Evolutionary conservation across 2,888 invertebrate genomes (phyloP).

Genomic region (Microdon myrmicae): DNA sequence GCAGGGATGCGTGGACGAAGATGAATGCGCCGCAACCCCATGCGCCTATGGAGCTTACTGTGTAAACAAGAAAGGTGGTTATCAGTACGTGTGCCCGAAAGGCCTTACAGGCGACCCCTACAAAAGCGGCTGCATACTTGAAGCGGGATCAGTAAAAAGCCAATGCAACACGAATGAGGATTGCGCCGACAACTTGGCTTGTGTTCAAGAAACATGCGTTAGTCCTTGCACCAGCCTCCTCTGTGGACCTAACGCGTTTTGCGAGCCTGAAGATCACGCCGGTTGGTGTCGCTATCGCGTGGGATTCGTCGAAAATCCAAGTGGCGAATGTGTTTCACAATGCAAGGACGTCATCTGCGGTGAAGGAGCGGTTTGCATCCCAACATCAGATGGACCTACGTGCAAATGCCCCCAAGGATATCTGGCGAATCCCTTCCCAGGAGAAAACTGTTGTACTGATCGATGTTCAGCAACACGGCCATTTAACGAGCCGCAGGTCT

Average conservation of each 20-base stretch:
- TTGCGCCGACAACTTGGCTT: slow-evolving; percentile 83
- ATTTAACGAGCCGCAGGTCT: slow-evolving; percentile 82
- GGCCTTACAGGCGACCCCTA: slow-evolving; percentile 88
- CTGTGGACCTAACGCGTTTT: slow-evolving; percentile 86
- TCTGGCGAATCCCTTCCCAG: slow-evolving; percentile 91
- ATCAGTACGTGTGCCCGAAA: slow-evolving; percentile 84
- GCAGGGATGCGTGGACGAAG: slow-evolving; percentile 84
- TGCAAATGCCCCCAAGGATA: slow-evolving; percentile 89
- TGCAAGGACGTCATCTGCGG: slow-evolving; percentile 77
- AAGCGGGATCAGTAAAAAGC: slow-evolving; percentile 70
- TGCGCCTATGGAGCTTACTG: slow-evolving; percentile 91
- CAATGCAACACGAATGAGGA: slow-evolving; percentile 79
- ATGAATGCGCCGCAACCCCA: slow-evolving; percentile 86
- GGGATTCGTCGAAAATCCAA: slow-evolving; percentile 81
- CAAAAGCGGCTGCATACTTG: slow-evolving; percentile 79
- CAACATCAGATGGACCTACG: slow-evolving; percentile 84
- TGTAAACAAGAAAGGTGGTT: slow-evolving; percentile 86
- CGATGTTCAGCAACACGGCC: slow-evolving; percentile 81
- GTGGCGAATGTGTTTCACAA: slow-evolving; percentile 83
- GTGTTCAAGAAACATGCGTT: slow-evolving; percentile 80
- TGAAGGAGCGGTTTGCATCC: slow-evolving; percentile 84
- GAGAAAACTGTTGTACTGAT: slow-evolving; percentile 84
- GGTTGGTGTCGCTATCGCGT: slow-evolving; percentile 89
- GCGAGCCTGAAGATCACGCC: slow-evolving; percentile 87
- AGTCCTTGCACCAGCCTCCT: slow-evolving; percentile 82